phyloP scores from a whole-genome alignment of 1,140 invertebrate species.

The Temnothorax nylanderi region DNA sequence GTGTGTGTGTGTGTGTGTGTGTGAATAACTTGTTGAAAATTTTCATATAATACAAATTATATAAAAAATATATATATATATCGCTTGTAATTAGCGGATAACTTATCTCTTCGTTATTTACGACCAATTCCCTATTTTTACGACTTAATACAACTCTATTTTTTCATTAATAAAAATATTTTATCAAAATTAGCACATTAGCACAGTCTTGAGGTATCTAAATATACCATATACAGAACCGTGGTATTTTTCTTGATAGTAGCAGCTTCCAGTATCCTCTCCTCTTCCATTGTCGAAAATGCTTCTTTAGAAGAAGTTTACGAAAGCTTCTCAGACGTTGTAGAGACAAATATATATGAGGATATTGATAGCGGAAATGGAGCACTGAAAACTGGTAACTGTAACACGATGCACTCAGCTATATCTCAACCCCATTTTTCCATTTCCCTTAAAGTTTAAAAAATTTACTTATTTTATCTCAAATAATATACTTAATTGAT shows the following conservation, averaged over 20 bases:
- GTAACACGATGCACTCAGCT: background rate
- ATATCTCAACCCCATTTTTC: background rate
- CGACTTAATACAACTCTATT: no score
- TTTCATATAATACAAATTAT: conserved; percentile 6
- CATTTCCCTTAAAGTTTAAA: background rate
- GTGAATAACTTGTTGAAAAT: background rate
- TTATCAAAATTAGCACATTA: conserved; percentile 42
- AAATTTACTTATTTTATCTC: background rate
- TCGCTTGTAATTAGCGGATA: background rate
- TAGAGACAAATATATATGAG: conserved; percentile 21
- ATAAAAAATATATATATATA: background rate
- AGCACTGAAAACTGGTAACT: background rate
- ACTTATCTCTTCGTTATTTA: conserved; percentile 56
- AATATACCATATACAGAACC: background rate
- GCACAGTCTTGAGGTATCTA: conserved; percentile 42
- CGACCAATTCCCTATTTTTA: no score
- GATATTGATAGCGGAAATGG: background rate
- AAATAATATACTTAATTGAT: no score
- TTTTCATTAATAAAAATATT: conserved; percentile 20
- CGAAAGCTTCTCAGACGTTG: background rate
- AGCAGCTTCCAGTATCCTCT: background rate
- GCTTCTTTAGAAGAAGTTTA: conserved; percentile 10
- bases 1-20: no score
- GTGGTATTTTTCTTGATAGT: background rate
- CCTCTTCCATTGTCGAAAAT: background rate